Percentiles rank a stretch among this genome's conserved stretches.
These are phyloP conservation scores for Unio pictorum DNA, from an alignment of 2,888 invertebrate genomes.

Conservation along the genomic window DNA sequence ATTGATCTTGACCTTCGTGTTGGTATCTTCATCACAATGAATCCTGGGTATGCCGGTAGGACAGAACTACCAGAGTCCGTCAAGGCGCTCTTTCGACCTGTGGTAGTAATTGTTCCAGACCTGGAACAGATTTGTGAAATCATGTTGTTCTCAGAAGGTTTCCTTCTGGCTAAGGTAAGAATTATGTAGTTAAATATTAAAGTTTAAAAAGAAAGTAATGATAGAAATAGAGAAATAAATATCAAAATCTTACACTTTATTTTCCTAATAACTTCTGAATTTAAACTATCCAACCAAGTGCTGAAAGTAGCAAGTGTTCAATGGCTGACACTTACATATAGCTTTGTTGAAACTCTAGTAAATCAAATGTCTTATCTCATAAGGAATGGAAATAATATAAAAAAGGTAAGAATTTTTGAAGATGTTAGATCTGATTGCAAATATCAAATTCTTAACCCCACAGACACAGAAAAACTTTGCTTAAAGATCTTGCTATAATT, in stretches of 20 bases:
- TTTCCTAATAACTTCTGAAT: neutral
- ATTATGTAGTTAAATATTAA: constrained; percentile 6
- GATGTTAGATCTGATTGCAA: too few species aligned
- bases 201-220: neutral
- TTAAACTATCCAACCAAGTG: neutral
- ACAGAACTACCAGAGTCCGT: constrained; percentile 91
- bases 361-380: neutral
- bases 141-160: constrained; percentile 93
- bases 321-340: too few species aligned
- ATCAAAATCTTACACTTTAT: neutral
- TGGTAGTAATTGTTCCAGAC: constrained; percentile 93
- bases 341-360: too few species aligned
- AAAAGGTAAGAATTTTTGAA: too few species aligned
- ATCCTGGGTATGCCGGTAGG: constrained; percentile 92
- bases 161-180: constrained; percentile 85
- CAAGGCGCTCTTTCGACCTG: constrained; percentile 91
- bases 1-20: constrained; percentile 87
- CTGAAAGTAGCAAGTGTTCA: neutral
- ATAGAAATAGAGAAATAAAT: neutral
- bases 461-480: too few species aligned
- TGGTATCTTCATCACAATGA: constrained; percentile 96
- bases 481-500: too few species aligned
- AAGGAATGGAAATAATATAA: too few species aligned
- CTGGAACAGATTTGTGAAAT: constrained; percentile 93
- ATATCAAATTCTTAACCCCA: too few species aligned